Conservation (phyloP, 2,888 invertebrate genomes). For the Criorhina ranunculi region DNA sequence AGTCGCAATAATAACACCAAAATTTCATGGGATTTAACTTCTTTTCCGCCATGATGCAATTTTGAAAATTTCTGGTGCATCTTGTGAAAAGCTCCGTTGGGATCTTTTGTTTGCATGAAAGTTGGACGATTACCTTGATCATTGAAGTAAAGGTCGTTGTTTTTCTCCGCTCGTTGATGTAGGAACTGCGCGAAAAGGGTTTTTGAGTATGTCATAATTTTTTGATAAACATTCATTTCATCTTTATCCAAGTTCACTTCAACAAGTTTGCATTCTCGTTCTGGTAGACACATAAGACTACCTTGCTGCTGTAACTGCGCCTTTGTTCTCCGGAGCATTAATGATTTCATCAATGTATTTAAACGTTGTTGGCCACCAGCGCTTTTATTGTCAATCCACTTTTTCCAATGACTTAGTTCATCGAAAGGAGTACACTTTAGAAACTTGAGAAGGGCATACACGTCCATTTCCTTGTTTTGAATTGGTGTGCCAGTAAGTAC, state of each 20-base stretch:
- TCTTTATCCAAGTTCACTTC: slow-evolving; percentile 88
- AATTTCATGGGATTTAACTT: slow-evolving; percentile 89
- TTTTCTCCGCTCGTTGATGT: slow-evolving; percentile 90
- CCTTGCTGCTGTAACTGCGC: slow-evolving; percentile 89
- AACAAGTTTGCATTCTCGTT: slow-evolving; percentile 86
- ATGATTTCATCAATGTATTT: slow-evolving; percentile 92
- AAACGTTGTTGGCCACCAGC: slow-evolving; percentile 91
- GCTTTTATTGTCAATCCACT: slow-evolving; percentile 94
- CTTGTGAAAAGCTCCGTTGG: slow-evolving; percentile 86
- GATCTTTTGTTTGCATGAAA: slow-evolving; percentile 83
- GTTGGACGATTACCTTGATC: slow-evolving; percentile 78
- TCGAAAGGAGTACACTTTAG: slow-evolving; percentile 94
- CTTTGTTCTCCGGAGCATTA: slow-evolving; percentile 96
- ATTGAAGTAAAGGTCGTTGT: slow-evolving; percentile 81
- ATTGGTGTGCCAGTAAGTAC: slow-evolving; percentile 97
- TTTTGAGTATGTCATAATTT: slow-evolving; percentile 89
- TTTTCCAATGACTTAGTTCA: slow-evolving; percentile 94
- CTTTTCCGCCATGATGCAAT: slow-evolving; percentile 86
- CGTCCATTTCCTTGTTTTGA: slow-evolving; percentile 95
- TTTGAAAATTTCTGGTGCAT: slow-evolving; percentile 88
- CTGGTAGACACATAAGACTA: slow-evolving; percentile 87
- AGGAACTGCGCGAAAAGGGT: slow-evolving; percentile 91
- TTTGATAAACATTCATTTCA: slow-evolving; percentile 92
- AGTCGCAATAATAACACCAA: slow-evolving; percentile 93
- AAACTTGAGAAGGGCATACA: slow-evolving; percentile 93